Conservation (phyloP, 2,113 vertebrate genomes). For the Eulemur macaco region DNA sequence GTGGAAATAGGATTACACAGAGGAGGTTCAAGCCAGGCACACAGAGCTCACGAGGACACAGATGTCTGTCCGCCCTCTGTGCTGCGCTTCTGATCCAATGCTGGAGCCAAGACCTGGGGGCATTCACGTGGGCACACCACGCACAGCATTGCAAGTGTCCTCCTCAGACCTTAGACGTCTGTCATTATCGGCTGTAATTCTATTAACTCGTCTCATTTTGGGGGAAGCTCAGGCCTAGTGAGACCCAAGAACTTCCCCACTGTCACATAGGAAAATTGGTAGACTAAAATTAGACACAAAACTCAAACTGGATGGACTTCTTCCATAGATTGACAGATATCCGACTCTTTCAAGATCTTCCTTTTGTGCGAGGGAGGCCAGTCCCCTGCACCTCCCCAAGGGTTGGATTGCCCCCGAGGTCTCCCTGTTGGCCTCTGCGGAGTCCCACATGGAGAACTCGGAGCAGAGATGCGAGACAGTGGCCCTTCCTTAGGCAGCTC, state of each 20-base stretch:
- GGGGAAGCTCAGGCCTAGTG: not conserved
- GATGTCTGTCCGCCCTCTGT: not conserved
- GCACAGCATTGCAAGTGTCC: not conserved
- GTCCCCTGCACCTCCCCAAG: rapidly evolving
- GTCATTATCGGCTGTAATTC: not conserved
- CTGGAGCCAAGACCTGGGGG: not conserved
- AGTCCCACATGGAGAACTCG: not conserved
- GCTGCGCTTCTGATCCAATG: not conserved
- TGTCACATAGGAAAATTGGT: not conserved
- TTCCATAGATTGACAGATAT: not conserved
- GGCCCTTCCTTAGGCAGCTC: not conserved
- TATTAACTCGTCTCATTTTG: not conserved
- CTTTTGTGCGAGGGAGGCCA: not conserved
- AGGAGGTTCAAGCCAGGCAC: not conserved
- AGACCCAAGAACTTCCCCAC: not conserved
- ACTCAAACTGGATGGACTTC: not conserved
- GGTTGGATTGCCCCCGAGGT: not conserved
- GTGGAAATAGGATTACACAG: not conserved
- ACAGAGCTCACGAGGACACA: not conserved
- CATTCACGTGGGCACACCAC: not conserved
- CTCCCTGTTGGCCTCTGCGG: rapidly evolving
- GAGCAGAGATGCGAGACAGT: not conserved
- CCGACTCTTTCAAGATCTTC: not conserved
- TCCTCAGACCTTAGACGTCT: not conserved
- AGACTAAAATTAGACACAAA: not conserved